A percentile compares a stretch with the other conserved stretches of the same genome.
Evolutionary conservation across 2,797 vertebrate genomes (phyloP).

Genomic region (Melanitta fusca): DNA sequence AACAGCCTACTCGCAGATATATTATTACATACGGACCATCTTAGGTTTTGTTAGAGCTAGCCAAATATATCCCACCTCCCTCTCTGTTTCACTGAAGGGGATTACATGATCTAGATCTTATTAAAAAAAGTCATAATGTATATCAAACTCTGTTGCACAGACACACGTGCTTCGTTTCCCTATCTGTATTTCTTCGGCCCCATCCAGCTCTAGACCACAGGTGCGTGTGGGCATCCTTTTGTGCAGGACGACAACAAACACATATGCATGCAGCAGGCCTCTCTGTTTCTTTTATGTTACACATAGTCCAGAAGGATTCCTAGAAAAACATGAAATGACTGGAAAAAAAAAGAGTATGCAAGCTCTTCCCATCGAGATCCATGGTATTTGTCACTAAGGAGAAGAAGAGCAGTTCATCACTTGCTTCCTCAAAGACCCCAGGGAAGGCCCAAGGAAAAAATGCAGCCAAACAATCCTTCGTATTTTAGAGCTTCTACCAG

Average conservation of each 20-base stretch:
- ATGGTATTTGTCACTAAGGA: not conserved
- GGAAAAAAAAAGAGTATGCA: not conserved
- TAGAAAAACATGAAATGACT: not conserved
- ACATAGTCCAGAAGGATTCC: not conserved
- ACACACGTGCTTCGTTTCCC: no score
- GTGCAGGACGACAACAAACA: not conserved
- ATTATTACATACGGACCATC: constrained; percentile 76
- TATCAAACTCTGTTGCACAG: not conserved
- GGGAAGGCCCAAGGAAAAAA: not conserved
- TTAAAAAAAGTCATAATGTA: not conserved
- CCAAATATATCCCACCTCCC: constrained; percentile 72
- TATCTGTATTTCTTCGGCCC: not conserved
- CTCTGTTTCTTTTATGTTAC: not conserved
- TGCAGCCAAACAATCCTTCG: not conserved
- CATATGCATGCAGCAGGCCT: not conserved
- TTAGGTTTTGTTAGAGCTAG: constrained; percentile 68
- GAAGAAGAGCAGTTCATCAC: not conserved
- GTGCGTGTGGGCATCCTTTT: rapidly evolving
- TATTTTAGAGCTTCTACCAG: not conserved
- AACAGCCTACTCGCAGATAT: constrained; percentile 77
- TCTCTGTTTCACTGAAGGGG: constrained; percentile 62
- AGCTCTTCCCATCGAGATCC: not conserved
- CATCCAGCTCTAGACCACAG: not conserved
- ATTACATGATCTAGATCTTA: constrained; percentile 39
- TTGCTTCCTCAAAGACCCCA: not conserved